A percentile compares a stretch with the other conserved stretches of the same genome.
These are phyloP conservation scores for Astreopora myriophthalma DNA, from an alignment of 64 coral and sea anemone genomes.

Conservation along the genomic window DNA sequence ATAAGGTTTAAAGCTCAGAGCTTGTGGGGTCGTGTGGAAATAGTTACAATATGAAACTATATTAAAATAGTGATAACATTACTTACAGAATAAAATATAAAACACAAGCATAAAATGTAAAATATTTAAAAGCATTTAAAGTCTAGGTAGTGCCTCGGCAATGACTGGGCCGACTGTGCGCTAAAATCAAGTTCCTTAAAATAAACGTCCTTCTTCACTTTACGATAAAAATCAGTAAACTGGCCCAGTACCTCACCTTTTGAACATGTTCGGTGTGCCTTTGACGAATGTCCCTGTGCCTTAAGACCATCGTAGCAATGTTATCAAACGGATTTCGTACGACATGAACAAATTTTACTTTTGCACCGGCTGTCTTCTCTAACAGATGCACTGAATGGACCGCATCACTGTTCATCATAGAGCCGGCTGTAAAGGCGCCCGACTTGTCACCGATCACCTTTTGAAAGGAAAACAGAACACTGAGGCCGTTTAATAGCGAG, in stretches of 20 bases:
- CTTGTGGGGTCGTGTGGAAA: too few species aligned
- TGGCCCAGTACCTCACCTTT: neutral
- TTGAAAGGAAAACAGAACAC: too few species aligned
- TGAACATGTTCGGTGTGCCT: neutral
- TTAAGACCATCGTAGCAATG: neutral
- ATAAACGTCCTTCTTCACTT: neutral
- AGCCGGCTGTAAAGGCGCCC: neutral
- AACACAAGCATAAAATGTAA: too few species aligned
- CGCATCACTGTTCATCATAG: neutral
- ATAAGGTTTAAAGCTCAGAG: too few species aligned
- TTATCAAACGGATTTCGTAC: constrained; percentile 30
- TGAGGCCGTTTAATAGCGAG: too few species aligned
- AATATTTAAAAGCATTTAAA: too few species aligned
- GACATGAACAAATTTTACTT: constrained; percentile 15
- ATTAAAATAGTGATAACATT: too few species aligned
- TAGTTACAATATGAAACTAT: too few species aligned
- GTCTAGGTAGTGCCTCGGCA: too few species aligned
- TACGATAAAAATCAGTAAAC: neutral
- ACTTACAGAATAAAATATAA: too few species aligned
- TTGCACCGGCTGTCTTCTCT: neutral
- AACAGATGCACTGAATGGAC: neutral
- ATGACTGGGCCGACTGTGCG: too few species aligned
- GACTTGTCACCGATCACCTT: constrained; percentile 9
- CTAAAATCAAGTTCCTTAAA: too few species aligned
- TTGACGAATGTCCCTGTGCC: neutral